phyloP scores from a whole-genome alignment of 2,797 vertebrate species.

The Aphelocoma californica region DNA sequence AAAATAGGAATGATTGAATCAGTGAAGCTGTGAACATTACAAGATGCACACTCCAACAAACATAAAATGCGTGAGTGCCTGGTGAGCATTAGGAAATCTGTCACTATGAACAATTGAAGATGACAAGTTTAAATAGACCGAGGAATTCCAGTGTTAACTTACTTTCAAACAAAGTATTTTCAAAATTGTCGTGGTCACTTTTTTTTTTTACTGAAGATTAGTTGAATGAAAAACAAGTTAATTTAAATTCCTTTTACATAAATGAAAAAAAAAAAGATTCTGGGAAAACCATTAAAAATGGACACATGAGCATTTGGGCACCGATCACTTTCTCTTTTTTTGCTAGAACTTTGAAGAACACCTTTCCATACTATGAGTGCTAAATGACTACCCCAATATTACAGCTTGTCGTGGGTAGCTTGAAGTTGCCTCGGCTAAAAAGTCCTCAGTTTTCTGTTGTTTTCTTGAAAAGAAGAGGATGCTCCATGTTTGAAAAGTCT shows the following conservation, averaged over 20 bases:
- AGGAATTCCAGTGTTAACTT: constrained; percentile 50
- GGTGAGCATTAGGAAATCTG: constrained; percentile 64
- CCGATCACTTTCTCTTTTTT: not conserved
- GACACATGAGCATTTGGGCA: not conserved
- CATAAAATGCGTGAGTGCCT: constrained; percentile 51
- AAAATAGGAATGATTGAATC: constrained; percentile 59
- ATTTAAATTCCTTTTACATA: not conserved
- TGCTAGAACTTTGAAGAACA: not conserved
- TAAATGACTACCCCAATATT: not conserved
- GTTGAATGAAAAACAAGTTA: not conserved
- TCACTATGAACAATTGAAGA: constrained; percentile 61
- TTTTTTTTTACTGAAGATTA: not conserved
- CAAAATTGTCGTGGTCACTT: not conserved
- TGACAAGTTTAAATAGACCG: constrained; percentile 58
- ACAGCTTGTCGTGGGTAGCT: not conserved
- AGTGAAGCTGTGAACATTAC: constrained; percentile 63
- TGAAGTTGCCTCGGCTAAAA: not conserved
- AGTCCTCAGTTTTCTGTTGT: not conserved
- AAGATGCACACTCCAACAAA: constrained; percentile 58
- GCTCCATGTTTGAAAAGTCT: not conserved
- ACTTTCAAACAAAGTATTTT: constrained; percentile 25
- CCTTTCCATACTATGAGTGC: not conserved
- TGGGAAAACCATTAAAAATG: not conserved
- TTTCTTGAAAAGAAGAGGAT: not conserved
- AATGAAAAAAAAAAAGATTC: not conserved